phyloP scores from a whole-genome alignment of 2,113 vertebrate genomes.

The Sorex fumeus region DNA sequence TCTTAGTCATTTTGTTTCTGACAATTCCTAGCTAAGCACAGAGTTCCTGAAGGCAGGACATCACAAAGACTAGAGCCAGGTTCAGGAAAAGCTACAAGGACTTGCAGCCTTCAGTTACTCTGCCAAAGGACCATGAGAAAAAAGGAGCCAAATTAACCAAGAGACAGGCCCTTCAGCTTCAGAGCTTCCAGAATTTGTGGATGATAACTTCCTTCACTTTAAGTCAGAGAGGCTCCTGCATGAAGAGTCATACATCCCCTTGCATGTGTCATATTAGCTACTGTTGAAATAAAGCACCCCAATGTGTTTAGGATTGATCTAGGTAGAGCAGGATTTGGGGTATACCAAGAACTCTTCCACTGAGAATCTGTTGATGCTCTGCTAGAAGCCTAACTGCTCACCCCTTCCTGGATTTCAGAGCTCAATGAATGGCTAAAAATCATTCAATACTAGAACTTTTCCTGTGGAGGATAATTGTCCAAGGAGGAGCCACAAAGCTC shows the following conservation, averaged over 20 bases:
- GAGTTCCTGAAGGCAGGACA: conserved; percentile 39
- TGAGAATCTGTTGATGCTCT: not conserved
- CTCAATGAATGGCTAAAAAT: not conserved
- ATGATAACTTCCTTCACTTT: not conserved
- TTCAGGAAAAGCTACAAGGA: not conserved
- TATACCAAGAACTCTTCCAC: not conserved
- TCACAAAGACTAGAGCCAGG: conserved; percentile 16
- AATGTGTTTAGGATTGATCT: not conserved
- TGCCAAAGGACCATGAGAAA: not conserved
- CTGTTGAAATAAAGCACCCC: not conserved
- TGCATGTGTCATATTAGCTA: not conserved
- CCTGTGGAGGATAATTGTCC: not conserved
- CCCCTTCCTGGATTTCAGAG: not conserved
- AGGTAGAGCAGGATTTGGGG: not conserved
- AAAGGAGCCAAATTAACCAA: not conserved
- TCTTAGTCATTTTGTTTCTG: conserved; percentile 59
- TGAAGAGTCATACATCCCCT: not conserved
- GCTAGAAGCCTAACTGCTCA: not conserved
- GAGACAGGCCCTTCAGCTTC: not conserved
- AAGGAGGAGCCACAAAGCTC: not conserved
- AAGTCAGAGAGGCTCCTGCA: not conserved
- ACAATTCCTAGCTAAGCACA: conserved; percentile 72
- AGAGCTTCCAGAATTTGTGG: not conserved
- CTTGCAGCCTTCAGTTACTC: not conserved
- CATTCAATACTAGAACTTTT: not conserved